These are phyloP conservation scores for Pyrrhosoma nymphula DNA, from an alignment of 2,888 invertebrate genomes.

Conservation along the genomic window DNA sequence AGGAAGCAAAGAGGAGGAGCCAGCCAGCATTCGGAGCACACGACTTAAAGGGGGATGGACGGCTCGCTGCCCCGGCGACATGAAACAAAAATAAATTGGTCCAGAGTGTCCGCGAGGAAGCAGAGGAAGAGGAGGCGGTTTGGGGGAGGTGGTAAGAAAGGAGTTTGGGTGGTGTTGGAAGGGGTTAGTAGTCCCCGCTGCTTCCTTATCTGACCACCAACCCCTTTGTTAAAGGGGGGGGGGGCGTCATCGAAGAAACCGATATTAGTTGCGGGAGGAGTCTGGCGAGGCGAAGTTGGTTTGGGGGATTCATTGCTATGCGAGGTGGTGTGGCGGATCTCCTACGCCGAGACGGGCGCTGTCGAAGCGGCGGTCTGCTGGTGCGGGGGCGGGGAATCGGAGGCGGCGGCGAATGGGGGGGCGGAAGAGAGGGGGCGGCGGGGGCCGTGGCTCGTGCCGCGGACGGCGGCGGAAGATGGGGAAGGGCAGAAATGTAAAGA, in stretches of 20 bases:
- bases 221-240: background rate
- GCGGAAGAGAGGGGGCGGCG: background rate
- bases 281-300: background rate
- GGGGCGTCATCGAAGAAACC: background rate
- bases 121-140: background rate
- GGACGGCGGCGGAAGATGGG: background rate
- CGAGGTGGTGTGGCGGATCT: background rate
- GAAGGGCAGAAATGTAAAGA: background rate
- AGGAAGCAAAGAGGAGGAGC: background rate
- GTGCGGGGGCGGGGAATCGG: background rate
- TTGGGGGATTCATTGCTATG: background rate
- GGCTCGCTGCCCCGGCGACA: background rate
- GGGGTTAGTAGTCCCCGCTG: background rate
- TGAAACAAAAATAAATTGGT: slow-evolving; percentile 34
- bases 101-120: background rate
- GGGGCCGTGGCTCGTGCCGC: slow-evolving; percentile 20
- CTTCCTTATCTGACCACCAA: background rate
- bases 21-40: background rate
- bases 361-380: background rate
- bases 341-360: background rate
- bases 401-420: background rate
- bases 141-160: background rate
- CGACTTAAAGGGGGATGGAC: background rate
- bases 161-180: background rate
- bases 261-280: slow-evolving; percentile 26